phyloP scores from a whole-genome alignment of 2,113 vertebrate genomes.

The Chaetodon trifascialis region DNA sequence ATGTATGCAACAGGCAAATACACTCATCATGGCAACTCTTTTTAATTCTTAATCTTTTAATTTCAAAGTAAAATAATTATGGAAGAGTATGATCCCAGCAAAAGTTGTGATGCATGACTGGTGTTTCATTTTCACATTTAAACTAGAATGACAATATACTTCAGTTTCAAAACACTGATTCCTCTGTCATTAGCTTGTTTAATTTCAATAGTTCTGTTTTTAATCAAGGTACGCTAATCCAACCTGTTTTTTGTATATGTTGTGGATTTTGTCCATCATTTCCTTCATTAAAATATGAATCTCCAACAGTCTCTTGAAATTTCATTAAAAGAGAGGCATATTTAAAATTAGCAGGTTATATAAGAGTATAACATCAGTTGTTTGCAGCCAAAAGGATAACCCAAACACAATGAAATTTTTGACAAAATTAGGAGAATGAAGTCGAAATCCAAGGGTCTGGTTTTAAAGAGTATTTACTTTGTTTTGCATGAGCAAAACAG shows the following conservation, averaged over 20 bases:
- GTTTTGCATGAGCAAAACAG: slow-evolving; percentile 1
- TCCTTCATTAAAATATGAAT: background rate
- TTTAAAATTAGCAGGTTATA: background rate
- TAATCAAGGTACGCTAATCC: background rate
- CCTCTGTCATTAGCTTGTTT: background rate
- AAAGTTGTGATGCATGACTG: background rate
- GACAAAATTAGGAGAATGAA: background rate
- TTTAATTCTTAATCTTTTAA: background rate
- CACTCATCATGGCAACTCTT: background rate
- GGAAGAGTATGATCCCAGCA: background rate
- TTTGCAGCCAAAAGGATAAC: background rate
- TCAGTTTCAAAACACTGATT: background rate
- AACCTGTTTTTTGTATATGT: background rate
- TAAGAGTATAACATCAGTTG: background rate
- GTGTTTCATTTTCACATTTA: slow-evolving; percentile 19
- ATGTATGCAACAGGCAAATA: too few species aligned
- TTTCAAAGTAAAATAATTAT: background rate
- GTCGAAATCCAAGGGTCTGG: background rate
- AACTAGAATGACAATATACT: background rate
- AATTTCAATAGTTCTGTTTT: background rate
- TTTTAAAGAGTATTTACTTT: background rate
- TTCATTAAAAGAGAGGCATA: background rate
- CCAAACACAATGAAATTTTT: background rate
- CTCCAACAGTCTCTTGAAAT: background rate
- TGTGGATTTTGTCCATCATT: background rate